Conservation (phyloP, 2,888 invertebrate species). For the Brachyopa scutellaris region DNA sequence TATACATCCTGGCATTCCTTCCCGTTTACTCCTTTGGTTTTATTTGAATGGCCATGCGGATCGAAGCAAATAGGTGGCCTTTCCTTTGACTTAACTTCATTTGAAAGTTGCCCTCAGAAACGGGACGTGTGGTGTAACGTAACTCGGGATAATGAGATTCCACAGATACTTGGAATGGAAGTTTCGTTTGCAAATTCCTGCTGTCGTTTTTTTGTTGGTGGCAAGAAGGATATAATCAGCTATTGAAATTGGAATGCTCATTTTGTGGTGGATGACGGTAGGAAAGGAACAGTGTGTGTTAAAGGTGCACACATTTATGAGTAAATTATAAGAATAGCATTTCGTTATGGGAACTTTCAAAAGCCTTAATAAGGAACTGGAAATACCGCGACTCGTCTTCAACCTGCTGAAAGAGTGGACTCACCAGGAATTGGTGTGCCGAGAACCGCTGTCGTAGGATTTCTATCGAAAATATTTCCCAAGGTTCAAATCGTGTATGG, state of each 20-base stretch:
- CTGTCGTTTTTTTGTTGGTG: not conserved
- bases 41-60: not conserved
- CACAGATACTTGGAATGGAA: conserved; percentile 35
- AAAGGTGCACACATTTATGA: not conserved
- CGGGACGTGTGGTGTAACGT: not conserved
- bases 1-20: conserved; percentile 15
- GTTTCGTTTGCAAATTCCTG: conserved; percentile 22
- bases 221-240: not conserved
- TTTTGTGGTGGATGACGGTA: not conserved
- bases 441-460: no score
- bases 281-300: not conserved
- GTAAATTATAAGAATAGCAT: no score
- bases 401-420: no score
- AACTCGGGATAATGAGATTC: conserved; percentile 48
- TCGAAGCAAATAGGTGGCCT: not conserved
- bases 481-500: no score
- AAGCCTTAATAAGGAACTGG: no score
- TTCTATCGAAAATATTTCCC: no score
- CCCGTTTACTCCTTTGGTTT: not conserved
- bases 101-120: not conserved
- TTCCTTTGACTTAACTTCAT: conserved; percentile 1
- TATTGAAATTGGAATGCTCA: not conserved
- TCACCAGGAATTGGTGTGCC: no score
- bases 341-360: no score
- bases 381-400: no score